A percentile compares a stretch with the other conserved stretches of the same genome.
Conservation (phyloP, 2,888 invertebrate genomes). For the Crematogaster levior region DNA sequence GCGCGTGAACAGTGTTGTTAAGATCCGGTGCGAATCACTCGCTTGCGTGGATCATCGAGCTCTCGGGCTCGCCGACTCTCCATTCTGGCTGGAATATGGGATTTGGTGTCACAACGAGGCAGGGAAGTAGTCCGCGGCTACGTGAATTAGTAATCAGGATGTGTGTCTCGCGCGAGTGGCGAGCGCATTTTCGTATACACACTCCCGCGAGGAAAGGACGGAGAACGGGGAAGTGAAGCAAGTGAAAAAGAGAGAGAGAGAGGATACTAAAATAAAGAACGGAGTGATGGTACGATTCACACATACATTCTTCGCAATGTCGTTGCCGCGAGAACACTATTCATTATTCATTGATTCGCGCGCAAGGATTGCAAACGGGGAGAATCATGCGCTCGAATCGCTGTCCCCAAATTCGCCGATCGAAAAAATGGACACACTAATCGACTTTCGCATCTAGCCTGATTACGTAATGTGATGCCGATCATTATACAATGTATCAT, state of each 20-base stretch:
- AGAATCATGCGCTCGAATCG: conserved; percentile 5
- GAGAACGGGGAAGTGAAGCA: conserved; percentile 12
- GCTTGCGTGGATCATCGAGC: conserved; percentile 65
- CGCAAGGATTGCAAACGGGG: conserved; percentile 21
- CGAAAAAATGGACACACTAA: conserved; percentile 37
- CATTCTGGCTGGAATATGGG: conserved; percentile 80
- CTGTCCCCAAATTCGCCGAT: conserved; percentile 49
- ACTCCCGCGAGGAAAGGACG: conserved; percentile 33
- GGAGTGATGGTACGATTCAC: conserved; percentile 28
- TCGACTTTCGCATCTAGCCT: neutral
- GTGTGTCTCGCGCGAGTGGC: conserved; percentile 69
- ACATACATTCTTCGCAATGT: conserved; percentile 63
- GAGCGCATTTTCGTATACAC: conserved; percentile 69
- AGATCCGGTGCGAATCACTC: conserved; percentile 38
- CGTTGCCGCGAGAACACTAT: conserved; percentile 62
- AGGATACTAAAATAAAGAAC: conserved; percentile 49
- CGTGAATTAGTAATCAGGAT: conserved; percentile 84
- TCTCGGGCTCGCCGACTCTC: conserved; percentile 61
- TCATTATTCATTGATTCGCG: conserved; percentile 69
- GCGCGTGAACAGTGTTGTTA: neutral
- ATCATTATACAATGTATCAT: neutral
- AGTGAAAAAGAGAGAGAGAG: conserved; percentile 20
- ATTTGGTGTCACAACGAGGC: conserved; percentile 83
- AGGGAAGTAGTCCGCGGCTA: conserved; percentile 82
- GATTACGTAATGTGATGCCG: neutral